These are phyloP conservation scores for Dilophus febrilis DNA, from an alignment of 2,888 invertebrate species.

Conservation along the genomic window DNA sequence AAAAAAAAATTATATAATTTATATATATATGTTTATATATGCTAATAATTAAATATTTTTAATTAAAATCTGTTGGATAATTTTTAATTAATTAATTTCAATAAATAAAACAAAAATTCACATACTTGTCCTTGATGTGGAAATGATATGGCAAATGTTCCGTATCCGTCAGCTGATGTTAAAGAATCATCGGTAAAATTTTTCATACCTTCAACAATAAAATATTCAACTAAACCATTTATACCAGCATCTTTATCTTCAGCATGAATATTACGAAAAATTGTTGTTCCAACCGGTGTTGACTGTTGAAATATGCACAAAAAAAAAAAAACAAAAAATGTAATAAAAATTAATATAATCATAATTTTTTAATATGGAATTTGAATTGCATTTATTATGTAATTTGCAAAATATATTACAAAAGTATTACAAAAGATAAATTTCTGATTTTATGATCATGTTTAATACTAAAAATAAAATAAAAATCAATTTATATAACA, in stretches of 20 bases:
- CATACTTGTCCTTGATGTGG: constrained; percentile 67
- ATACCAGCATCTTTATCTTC: constrained; percentile 73
- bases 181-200: constrained; percentile 40
- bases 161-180: constrained; percentile 59
- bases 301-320: constrained; percentile 35
- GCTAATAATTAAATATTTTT: no score
- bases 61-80: no score
- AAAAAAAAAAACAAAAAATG: constrained; percentile 20
- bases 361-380: no score
- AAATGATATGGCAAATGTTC: constrained; percentile 66
- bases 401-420: no score
- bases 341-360: constrained; percentile 2
- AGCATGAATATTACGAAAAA: constrained; percentile 66
- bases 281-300: constrained; percentile 69
- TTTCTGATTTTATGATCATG: no score
- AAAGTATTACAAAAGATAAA: no score
- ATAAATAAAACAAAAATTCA: not conserved
- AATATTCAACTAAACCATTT: constrained; percentile 76
- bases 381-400: no score
- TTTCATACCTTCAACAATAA: constrained; percentile 46
- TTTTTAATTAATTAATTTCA: no score
- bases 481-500: no score
- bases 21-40: no score
- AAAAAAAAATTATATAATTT: not conserved
- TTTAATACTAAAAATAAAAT: no score